Evolutionary conservation across 2,113 vertebrate species (phyloP).

Genomic region (Chamaetylas fuelleborni): DNA sequence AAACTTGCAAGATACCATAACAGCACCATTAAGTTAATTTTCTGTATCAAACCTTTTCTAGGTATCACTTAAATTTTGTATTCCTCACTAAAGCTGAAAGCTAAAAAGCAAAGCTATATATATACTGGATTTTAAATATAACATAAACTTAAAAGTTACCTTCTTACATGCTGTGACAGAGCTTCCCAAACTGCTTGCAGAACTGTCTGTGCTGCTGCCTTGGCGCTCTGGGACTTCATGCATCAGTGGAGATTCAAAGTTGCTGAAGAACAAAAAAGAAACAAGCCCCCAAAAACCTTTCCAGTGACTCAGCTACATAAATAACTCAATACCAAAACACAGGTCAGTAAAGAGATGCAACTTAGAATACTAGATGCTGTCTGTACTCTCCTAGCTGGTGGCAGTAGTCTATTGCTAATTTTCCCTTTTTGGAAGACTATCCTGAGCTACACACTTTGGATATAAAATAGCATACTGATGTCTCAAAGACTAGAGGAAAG

Average conservation of each 20-base stretch:
- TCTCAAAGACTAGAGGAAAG: neutral
- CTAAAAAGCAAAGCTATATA: neutral
- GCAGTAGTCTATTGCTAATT: neutral
- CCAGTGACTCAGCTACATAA: constrained; percentile 6
- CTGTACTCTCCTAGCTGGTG: neutral
- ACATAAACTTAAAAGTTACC: constrained; percentile 73
- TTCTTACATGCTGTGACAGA: constrained; percentile 92
- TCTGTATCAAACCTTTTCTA: neutral
- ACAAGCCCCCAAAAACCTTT: constrained; percentile 30
- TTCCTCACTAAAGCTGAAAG: neutral
- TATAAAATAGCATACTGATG: neutral
- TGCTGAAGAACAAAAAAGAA: constrained; percentile 74
- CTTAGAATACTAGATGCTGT: neutral
- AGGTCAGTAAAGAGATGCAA: neutral
- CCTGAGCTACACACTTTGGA: neutral
- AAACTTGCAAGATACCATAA: neutral
- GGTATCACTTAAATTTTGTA: neutral
- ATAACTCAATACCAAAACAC: neutral
- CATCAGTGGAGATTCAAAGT: constrained; percentile 84
- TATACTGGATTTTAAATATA: neutral
- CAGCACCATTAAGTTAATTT: neutral
- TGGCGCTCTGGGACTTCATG: constrained; percentile 76
- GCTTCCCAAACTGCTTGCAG: constrained; percentile 76
- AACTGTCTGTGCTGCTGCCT: constrained; percentile 66
- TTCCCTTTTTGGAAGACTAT: neutral